Evolutionary conservation across 2,797 vertebrate genomes (phyloP), one percentile per base, ranked within the genome.

Genomic region (Pyrrhura leucotis): DNA sequence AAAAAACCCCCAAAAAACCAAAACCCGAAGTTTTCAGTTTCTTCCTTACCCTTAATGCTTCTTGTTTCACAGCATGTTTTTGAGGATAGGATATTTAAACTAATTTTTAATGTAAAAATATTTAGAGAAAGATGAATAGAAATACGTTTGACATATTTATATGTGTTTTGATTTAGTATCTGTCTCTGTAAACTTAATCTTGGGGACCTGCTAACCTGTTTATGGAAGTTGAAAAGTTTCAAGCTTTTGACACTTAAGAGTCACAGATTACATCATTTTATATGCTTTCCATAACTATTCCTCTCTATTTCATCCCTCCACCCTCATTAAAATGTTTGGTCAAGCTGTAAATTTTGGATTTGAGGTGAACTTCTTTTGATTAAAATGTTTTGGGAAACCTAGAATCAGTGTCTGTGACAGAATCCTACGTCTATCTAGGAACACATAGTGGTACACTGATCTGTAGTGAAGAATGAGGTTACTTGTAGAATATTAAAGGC

Each of bases 11-110:
- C 10, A 10, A 26, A 73, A 79, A 42, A 4, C 40, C 39, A 39
- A 39, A 39, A 39, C 6, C 39, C 42, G 17, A 42, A 42, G 42
- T 54, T 61, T 14, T 25, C 73, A 59, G 50, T 56, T 92, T 77
- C 75, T 37, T 90, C 45, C 16, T 39, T 74, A n/a, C 61, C 63
- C 69, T 63, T 93, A 87, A 53, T 58, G 62, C 42, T 88, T 68
- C 44, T 80, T 85, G 63, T 88, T 91, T 95, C 65, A 67, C 26
- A 40, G 44, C 14, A 44, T 39, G 44, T 47, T 94, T 95, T 73
- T 63, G 66, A 83, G n/a, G 48, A 71, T 37, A 67, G 53, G 61
- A 54, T 74, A 69, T 73, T 72, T 90, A 77, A 93, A 48, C 25
- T 61, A 42, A 33, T 51, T 93, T 72, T 75, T 77, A 66, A n/a